Conservation (phyloP, 2,113 vertebrate genomes). For the Progne subis region DNA sequence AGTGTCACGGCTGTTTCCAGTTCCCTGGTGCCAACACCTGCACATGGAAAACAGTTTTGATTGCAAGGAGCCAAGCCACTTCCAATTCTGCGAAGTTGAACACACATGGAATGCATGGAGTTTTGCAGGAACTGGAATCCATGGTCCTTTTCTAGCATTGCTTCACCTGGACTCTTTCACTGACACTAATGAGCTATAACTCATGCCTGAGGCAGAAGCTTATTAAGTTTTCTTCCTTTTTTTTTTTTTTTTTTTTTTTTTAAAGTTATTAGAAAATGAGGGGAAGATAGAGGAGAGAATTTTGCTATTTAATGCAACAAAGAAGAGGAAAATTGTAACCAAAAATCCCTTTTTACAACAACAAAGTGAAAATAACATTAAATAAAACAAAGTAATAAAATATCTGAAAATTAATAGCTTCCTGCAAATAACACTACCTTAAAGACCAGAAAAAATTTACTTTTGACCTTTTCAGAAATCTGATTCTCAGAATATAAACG, state of each 20-base stretch:
- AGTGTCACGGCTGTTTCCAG: background rate
- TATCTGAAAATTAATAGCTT: background rate
- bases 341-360: background rate
- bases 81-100: background rate
- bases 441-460: background rate
- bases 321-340: background rate
- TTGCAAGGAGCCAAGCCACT: background rate
- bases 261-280: background rate
- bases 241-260: background rate
- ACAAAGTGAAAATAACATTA: background rate
- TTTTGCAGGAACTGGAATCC: background rate
- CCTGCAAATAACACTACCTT: background rate
- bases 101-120: rapidly evolving
- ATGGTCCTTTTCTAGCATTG: background rate
- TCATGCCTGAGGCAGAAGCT: background rate
- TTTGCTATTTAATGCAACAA: background rate
- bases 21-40: background rate
- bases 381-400: background rate
- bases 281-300: background rate
- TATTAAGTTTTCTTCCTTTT: background rate
- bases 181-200: background rate
- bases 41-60: background rate
- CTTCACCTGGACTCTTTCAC: background rate
- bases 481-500: background rate
- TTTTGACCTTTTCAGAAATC: background rate